Evolutionary conservation across 2,888 invertebrate species (phyloP).

Genomic region (Dryobotodes eremita): DNA sequence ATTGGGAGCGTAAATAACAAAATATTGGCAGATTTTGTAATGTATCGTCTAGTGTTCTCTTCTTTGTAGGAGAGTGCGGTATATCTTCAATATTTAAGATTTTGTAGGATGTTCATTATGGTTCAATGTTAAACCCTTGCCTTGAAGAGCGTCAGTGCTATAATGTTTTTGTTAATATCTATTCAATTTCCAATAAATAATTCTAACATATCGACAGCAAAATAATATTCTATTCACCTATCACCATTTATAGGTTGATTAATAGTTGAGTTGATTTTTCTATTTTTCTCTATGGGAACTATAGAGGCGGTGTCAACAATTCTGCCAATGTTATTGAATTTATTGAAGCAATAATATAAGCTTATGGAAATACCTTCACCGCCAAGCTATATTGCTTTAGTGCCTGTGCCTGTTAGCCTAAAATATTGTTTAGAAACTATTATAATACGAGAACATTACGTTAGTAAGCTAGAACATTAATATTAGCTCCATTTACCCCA

Average conservation of each 20-base stretch:
- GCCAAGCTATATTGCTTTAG: neutral
- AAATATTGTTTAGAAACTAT: conserved; percentile 7
- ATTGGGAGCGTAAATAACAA: conserved; percentile 50
- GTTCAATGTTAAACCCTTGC: no score
- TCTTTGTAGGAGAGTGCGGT: neutral
- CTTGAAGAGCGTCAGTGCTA: no score
- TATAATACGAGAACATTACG: conserved; percentile 1
- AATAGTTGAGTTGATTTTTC: neutral
- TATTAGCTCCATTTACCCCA: neutral
- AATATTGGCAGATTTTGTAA: conserved; percentile 31
- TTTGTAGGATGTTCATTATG: no score
- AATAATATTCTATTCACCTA: no score
- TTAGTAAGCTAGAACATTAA: neutral
- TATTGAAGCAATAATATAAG: neutral
- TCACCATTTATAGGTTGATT: neutral
- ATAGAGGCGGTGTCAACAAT: no score
- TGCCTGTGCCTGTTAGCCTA: neutral
- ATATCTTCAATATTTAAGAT: neutral
- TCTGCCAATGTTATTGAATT: neutral
- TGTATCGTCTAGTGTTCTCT: conserved; percentile 4
- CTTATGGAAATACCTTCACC: neutral
- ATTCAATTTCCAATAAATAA: no score
- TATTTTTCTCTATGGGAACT: no score
- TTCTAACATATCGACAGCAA: no score
- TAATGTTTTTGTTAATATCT: no score